Percentiles rank a stretch among this genome's conserved stretches.
Evolutionary conservation across 2,797 vertebrate species (phyloP).

Genomic region (Poeciliopsis infans): DNA sequence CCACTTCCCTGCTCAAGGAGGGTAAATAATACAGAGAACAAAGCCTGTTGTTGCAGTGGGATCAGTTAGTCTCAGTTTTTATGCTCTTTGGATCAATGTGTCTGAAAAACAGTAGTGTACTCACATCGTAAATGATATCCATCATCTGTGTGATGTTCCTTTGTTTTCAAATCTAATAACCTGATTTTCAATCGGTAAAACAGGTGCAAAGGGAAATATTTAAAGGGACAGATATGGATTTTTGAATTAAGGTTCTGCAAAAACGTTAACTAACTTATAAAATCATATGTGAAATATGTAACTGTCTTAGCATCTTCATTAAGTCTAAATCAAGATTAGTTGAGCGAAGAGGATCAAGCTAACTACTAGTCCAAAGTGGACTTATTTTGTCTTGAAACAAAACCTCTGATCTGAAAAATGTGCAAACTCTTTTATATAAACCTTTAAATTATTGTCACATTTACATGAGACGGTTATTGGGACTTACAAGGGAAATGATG

Average conservation of each 20-base stretch:
- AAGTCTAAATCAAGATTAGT: background rate
- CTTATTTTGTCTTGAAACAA: background rate
- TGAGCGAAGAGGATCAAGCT: background rate
- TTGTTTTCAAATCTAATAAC: slow-evolving; percentile 53
- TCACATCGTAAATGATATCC: slow-evolving; percentile 63
- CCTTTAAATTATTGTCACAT: background rate
- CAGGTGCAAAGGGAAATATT: slow-evolving; percentile 51
- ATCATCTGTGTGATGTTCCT: slow-evolving; percentile 62
- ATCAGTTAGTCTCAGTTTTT: slow-evolving; percentile 61
- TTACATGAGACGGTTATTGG: background rate
- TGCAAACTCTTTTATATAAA: background rate
- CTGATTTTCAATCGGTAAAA: slow-evolving; percentile 52
- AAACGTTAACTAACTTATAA: background rate
- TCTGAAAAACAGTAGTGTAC: slow-evolving; percentile 69
- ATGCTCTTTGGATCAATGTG: slow-evolving; percentile 58
- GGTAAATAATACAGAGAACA: slow-evolving; percentile 54
- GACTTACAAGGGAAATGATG: background rate
- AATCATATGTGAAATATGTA: background rate
- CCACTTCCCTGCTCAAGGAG: slow-evolving; percentile 62
- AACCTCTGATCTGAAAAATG: background rate
- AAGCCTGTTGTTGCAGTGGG: slow-evolving; percentile 54
- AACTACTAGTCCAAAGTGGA: background rate
- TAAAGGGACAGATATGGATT: slow-evolving; percentile 17
- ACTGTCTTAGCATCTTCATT: background rate
- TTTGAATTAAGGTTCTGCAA: slow-evolving; percentile 5